phyloP scores from a whole-genome alignment of 2,888 invertebrate species.

The Himalopsyche anomala region DNA sequence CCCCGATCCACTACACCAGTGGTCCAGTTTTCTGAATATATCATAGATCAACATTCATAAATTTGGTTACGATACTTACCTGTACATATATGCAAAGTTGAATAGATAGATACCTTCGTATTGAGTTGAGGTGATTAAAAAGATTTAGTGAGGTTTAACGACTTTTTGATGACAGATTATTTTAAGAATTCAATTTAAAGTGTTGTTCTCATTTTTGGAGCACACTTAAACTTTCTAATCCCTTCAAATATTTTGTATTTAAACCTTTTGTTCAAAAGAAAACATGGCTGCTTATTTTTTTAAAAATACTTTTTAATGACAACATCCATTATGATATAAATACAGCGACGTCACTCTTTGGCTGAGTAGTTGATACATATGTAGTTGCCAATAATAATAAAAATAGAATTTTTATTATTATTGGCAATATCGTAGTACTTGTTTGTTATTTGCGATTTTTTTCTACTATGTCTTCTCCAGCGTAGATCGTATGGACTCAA shows the following conservation, averaged over 20 bases:
- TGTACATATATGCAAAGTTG: neutral
- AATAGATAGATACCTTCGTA: neutral
- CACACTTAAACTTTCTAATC: slow-evolving; percentile 11
- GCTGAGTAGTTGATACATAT: no score
- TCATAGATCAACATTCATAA: no score
- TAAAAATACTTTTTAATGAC: neutral
- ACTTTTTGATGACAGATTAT: slow-evolving; percentile 20
- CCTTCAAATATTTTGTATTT: slow-evolving; percentile 26
- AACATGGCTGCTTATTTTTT: neutral
- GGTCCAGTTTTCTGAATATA: no score
- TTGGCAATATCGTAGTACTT: no score
- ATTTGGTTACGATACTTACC: neutral
- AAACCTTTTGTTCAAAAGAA: neutral
- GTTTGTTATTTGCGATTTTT: no score
- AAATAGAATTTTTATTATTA: no score
- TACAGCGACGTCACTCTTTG: no score
- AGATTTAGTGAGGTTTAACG: slow-evolving; percentile 28
- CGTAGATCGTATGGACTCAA: no score
- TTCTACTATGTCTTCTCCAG: no score
- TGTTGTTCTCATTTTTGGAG: slow-evolving; percentile 8
- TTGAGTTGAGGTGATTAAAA: neutral
- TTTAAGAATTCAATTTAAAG: slow-evolving; percentile 3
- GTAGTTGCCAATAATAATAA: no score
- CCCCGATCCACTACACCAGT: no score
- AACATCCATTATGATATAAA: neutral